Conservation (phyloP, 2,113 vertebrate species). For the Cricetomys ansorgei region DNA sequence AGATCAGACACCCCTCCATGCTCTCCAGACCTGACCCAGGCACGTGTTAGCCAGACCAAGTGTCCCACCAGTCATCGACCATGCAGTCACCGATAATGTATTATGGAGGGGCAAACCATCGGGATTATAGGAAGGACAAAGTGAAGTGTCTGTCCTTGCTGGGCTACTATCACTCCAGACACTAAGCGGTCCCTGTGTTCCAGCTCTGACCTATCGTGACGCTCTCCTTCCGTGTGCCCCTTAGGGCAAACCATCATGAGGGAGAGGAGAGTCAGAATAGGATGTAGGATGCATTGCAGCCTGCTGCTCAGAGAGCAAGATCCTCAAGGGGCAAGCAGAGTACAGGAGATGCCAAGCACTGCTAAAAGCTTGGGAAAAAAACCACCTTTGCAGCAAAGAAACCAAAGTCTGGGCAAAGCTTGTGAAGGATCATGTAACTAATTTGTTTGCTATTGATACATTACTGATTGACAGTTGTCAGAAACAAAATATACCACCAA, state of each 20-base stretch:
- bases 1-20: background rate
- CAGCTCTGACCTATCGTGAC: too few relatives aligned
- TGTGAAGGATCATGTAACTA: background rate
- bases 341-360: background rate
- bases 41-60: background rate
- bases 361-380: background rate
- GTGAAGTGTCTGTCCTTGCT: background rate
- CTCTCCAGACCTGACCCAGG: background rate
- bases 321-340: background rate
- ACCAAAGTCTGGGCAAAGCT: background rate
- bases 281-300: rapidly evolving
- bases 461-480: background rate
- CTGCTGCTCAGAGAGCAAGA: background rate
- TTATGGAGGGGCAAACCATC: too few relatives aligned
- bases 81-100: too few relatives aligned
- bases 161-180: background rate
- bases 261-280: background rate
- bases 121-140: background rate
- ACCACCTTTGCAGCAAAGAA: background rate
- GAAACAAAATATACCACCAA: background rate
- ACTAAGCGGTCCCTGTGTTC: background rate
- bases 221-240: background rate
- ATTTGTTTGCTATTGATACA: background rate
- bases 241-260: background rate
- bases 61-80: background rate